Base-by-base conservation (phyloP, 2,113 vertebrate genomes). In the Sylvilagus bachmani region DNA sequence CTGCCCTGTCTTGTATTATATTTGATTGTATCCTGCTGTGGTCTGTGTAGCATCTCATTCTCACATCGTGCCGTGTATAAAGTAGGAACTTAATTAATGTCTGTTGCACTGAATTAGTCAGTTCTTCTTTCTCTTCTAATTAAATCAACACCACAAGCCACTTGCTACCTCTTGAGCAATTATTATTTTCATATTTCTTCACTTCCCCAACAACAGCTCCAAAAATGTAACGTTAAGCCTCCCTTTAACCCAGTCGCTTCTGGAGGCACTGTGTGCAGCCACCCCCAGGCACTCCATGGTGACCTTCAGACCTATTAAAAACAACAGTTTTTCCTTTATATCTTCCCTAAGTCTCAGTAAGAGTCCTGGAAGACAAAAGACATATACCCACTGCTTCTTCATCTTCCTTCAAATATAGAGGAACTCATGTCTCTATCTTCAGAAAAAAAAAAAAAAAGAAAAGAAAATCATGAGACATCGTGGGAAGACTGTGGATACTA, bases 161-260 rank as follows among this genome's bases (percentile, higher is more conserved):
- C 53, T 82, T 51, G 61, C 53, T 71, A 51, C 31, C 31, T 73
- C 53, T 53, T 55, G 3, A 82, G 22, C 21, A 93, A 92, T 92
- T 2, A 38, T 7, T 85, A 36, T 27, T 91, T 81, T 70, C 64
- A 14, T 77, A 38, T 64, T 55, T 83, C 67, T 79, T 90, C 44
- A 78, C 82, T 94, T 95, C 25, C 71, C 19, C 44, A 94, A 89
- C 44, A 73, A 86, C 80, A 66, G 19, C 9, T 84, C 29, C 25
- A 70, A 69, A 90, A 64, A 62, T 58, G 24, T 22, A 75, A 10
- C 0, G 7, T 38, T 71, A 4, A 17, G 10, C 21, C 7, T 69
- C 7, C 21, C 5, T 69, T 81, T 78, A 77, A 53, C 33, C 31
- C 27, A 74, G 5, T 38, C 38, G 51, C 70, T 29, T 70, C 22